These are phyloP conservation scores for Polydrusus cervinus DNA, from an alignment of 2,888 invertebrate genomes.

Conservation along the genomic window DNA sequence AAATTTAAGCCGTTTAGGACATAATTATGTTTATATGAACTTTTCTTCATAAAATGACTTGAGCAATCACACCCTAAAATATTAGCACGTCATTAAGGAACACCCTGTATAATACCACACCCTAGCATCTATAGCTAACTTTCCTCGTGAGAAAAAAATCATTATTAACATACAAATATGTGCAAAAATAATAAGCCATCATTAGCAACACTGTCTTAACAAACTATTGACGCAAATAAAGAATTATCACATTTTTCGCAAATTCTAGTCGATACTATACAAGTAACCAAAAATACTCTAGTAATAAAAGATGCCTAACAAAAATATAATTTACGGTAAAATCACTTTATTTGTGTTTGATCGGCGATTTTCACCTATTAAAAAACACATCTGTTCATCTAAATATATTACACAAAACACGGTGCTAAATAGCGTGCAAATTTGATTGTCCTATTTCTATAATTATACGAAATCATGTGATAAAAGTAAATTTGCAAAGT, in stretches of 20 bases:
- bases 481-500: not conserved
- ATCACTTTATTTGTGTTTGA: slow-evolving; percentile 3
- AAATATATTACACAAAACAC: not conserved
- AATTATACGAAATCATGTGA: slow-evolving; percentile 2
- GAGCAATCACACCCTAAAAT: no score
- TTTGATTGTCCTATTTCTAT: not conserved
- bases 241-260: slow-evolving; percentile 1
- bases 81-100: no score
- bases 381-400: slow-evolving; percentile 17
- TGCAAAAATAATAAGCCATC: not conserved
- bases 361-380: not conserved
- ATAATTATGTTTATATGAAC: no score
- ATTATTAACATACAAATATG: not conserved
- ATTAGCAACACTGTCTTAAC: not conserved
- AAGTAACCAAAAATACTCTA: not conserved
- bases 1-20: no score
- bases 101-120: no score
- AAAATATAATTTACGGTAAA: slow-evolving; percentile 7
- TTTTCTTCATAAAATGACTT: no score
- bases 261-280: not conserved
- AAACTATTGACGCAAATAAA: slow-evolving; percentile 1
- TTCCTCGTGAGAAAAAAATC: slow-evolving; percentile 4
- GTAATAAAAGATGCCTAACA: not conserved
- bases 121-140: not conserved
- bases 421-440: slow-evolving; percentile 8